Conservation (phyloP, 2,797 vertebrate genomes). For the Schizopygopsis malacanthus region DNA sequence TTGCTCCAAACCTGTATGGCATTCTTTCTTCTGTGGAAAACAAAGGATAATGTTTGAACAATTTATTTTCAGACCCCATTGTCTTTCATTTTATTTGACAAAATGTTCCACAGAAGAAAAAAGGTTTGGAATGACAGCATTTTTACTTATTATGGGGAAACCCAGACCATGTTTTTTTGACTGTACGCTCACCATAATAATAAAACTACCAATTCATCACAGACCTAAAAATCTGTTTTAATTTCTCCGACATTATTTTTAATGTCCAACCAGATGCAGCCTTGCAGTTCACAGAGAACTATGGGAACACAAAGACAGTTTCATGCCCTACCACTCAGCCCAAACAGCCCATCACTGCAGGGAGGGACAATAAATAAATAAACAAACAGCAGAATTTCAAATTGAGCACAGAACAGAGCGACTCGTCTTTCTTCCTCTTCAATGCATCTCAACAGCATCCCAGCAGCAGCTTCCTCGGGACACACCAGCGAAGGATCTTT, state of each 20-base stretch:
- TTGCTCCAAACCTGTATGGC: no score
- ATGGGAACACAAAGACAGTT: constrained; percentile 2
- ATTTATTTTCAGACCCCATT: no score
- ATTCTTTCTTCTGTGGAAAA: not conserved
- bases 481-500: constrained; percentile 22
- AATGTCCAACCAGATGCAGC: not conserved
- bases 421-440: constrained; percentile 16
- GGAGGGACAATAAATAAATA: constrained; percentile 21
- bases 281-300: constrained; percentile 5
- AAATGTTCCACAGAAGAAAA: not conserved
- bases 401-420: constrained; percentile 8
- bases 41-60: not conserved
- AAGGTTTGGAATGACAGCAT: no score
- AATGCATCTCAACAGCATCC: constrained; percentile 8
- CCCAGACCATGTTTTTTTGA: not conserved
- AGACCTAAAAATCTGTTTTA: not conserved
- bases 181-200: not conserved
- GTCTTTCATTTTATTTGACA: no score
- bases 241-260: constrained; percentile 7
- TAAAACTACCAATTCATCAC: not conserved
- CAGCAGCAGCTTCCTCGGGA: constrained; percentile 13
- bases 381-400: constrained; percentile 35
- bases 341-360: constrained; percentile 17
- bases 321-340: constrained; percentile 10
- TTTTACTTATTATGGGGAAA: not conserved